Percentiles rank a stretch among this genome's conserved stretches.
These are phyloP conservation scores for Lordiphosa collinella DNA, from an alignment of 1,140 invertebrate species.

Conservation along the genomic window DNA sequence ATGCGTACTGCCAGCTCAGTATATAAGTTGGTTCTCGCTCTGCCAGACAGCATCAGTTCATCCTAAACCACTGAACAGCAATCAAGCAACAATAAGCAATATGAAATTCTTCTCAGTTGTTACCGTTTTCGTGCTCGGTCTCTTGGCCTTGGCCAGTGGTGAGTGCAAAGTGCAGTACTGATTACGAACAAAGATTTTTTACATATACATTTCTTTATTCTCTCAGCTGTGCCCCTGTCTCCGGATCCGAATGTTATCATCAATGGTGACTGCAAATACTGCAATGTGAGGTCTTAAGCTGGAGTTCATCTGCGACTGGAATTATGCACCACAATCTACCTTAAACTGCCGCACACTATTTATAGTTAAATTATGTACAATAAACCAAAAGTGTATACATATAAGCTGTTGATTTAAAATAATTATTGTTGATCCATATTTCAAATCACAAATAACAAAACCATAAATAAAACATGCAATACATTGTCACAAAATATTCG, in stretches of 20 bases:
- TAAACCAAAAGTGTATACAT: too few species aligned
- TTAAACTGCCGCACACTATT: too few species aligned
- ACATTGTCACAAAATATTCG: too few species aligned
- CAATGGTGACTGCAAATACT: slow-evolving; percentile 60
- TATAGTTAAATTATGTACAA: too few species aligned
- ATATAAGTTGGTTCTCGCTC: slow-evolving; percentile 11
- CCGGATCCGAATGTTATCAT: slow-evolving; percentile 62
- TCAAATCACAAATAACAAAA: too few species aligned
- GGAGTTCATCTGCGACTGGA: too few species aligned
- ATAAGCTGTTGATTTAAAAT: too few species aligned
- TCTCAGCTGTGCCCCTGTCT: slow-evolving; percentile 40
- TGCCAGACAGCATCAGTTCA: slow-evolving; percentile 22
- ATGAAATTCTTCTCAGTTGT: slow-evolving; percentile 38
- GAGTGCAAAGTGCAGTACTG: slow-evolving; percentile 3
- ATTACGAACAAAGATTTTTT: neutral
- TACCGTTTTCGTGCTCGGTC: slow-evolving; percentile 33
- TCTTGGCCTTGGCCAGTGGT: slow-evolving; percentile 33
- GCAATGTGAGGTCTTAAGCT: slow-evolving; percentile 48
- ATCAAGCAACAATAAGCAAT: slow-evolving; percentile 9
- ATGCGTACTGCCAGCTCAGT: neutral
- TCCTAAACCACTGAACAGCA: slow-evolving; percentile 10
- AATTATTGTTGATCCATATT: too few species aligned
- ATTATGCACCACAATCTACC: too few species aligned
- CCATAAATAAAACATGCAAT: too few species aligned
- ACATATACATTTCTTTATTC: too few species aligned